Evolutionary conservation across 2,797 vertebrate genomes (phyloP).

Genomic region (Megaceryle alcyon): DNA sequence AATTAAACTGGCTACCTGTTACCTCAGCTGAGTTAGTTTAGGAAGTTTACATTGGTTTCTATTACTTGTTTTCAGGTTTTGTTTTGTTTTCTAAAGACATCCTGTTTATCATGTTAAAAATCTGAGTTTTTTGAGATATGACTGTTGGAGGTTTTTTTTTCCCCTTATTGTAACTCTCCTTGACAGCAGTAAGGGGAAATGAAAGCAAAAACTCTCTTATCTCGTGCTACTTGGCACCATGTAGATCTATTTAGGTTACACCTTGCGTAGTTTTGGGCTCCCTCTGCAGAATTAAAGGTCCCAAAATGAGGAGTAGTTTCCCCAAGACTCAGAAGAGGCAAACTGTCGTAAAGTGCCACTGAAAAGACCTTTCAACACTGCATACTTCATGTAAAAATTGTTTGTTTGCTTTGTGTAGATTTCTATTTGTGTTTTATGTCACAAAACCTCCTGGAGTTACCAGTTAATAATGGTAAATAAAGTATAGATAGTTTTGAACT

Average conservation of each 20-base stretch:
- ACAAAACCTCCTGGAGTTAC: constrained; percentile 77
- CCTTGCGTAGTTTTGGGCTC: constrained; percentile 77
- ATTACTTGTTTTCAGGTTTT: constrained; percentile 83
- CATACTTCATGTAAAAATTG: constrained; percentile 80
- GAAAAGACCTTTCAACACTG: constrained; percentile 80
- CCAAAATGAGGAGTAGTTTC: constrained; percentile 73
- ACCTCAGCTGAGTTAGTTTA: constrained; percentile 91
- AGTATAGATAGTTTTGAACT: constrained; percentile 73
- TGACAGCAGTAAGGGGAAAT: constrained; percentile 66
- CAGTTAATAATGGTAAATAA: constrained; percentile 77
- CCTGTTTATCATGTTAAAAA: constrained; percentile 78
- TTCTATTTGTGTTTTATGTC: constrained; percentile 82
- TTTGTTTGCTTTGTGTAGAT: constrained; percentile 80
- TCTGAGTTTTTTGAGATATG: constrained; percentile 69
- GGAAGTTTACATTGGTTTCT: constrained; percentile 89
- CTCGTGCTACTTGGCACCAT: constrained; percentile 73
- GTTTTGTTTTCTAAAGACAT: constrained; percentile 78
- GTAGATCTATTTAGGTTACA: constrained; percentile 74
- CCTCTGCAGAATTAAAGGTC: constrained; percentile 70
- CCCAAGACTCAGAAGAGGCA: constrained; percentile 79
- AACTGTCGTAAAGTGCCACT: constrained; percentile 78
- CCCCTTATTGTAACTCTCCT: constrained; percentile 25
- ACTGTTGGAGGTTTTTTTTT: constrained; percentile 41
- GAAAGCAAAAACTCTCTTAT: constrained; percentile 56
- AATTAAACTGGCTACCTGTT: constrained; percentile 89